Conservation (phyloP, 2,113 vertebrate genomes). For the zebrafish (Danio rerio) region DNA sequence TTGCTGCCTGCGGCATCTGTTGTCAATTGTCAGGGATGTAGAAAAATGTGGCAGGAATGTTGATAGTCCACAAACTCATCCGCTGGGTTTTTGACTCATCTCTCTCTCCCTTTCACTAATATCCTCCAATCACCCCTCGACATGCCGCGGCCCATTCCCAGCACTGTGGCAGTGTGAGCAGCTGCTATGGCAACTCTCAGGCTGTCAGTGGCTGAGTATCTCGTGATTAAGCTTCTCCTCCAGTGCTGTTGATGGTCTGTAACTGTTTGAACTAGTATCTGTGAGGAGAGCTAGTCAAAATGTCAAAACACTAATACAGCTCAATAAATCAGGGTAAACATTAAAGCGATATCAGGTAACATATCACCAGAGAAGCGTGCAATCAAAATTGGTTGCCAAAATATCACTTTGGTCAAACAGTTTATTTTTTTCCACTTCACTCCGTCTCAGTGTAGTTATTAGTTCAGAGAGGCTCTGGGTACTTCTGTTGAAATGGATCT, state of each 20-base stretch:
- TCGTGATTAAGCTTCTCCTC: constrained; percentile 28
- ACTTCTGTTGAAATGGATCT: background rate
- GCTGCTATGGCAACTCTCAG: constrained; percentile 45
- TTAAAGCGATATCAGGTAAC: constrained; percentile 33
- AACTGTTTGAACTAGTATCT: constrained; percentile 44
- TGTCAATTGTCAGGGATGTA: constrained; percentile 69
- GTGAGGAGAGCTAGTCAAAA: constrained; percentile 35
- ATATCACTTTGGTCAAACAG: constrained; percentile 10
- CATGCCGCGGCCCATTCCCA: constrained; percentile 12
- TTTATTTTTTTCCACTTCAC: background rate
- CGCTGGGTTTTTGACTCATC: constrained; percentile 9
- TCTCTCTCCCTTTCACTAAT: background rate
- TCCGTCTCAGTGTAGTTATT: background rate
- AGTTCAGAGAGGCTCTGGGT: background rate
- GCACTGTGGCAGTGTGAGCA: background rate
- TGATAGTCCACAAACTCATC: constrained; percentile 36
- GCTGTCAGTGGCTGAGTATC: constrained; percentile 36
- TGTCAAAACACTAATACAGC: constrained; percentile 36
- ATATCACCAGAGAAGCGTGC: constrained; percentile 3
- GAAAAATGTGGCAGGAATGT: constrained; percentile 66
- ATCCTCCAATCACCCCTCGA: constrained; percentile 6
- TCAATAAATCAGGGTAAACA: constrained; percentile 43
- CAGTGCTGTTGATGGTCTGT: constrained; percentile 42
- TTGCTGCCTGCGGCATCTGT: constrained; percentile 74
- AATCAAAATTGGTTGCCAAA: constrained; percentile 21